Percentiles rank a stretch among this genome's conserved stretches.
Conservation (phyloP, 2,888 invertebrate genomes). For the Leptogaster cylindrica region DNA sequence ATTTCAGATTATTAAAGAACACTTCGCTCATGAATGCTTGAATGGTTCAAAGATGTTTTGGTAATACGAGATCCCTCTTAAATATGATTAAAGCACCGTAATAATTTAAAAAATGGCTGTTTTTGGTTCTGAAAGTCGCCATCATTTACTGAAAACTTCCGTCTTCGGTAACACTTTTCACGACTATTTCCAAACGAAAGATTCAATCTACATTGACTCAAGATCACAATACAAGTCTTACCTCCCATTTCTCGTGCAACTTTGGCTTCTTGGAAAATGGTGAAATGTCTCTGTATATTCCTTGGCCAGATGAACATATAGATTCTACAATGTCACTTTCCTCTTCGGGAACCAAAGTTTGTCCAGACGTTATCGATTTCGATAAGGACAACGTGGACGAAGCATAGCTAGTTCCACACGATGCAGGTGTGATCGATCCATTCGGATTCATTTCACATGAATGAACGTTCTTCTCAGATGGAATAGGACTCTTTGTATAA, state of each 20-base stretch:
- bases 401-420: slow-evolving; percentile 33
- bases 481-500: not conserved
- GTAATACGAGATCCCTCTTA: too few species aligned
- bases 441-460: not conserved
- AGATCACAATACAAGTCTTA: slow-evolving; percentile 46
- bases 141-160: too few species aligned
- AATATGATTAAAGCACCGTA: too few species aligned
- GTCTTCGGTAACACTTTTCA: too few species aligned
- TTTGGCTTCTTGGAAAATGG: slow-evolving; percentile 54
- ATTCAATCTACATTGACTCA: too few species aligned
- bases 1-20: too few species aligned
- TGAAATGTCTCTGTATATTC: slow-evolving; percentile 14
- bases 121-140: too few species aligned
- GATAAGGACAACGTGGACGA: slow-evolving; percentile 42
- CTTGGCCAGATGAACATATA: slow-evolving; percentile 7
- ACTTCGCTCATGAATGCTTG: too few species aligned
- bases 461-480: not conserved
- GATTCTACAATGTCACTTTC: slow-evolving; percentile 1
- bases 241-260: slow-evolving; percentile 53
- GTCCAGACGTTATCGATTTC: slow-evolving; percentile 30
- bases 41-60: too few species aligned
- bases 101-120: too few species aligned
- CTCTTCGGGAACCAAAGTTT: slow-evolving; percentile 21
- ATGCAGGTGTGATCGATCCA: not conserved
- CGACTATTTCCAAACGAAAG: too few species aligned